Evolutionary conservation across 2,888 invertebrate genomes (phyloP).

Genomic region (Drosophila antonietae): DNA sequence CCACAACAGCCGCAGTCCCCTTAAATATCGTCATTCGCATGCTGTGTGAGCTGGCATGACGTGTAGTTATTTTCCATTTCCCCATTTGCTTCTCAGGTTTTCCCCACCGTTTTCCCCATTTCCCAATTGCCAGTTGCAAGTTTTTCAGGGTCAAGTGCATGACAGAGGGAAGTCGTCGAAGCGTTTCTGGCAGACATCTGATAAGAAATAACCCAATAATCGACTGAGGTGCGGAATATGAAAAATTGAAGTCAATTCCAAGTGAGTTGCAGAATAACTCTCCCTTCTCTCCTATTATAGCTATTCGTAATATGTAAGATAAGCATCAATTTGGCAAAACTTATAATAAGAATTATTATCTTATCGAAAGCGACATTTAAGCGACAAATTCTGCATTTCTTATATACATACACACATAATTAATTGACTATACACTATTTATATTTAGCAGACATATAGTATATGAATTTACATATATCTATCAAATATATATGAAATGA

Average conservation of each 20-base stretch:
- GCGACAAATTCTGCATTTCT: background rate
- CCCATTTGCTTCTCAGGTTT: constrained; percentile 23
- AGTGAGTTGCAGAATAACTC: background rate
- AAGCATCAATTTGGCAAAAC: background rate
- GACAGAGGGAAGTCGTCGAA: constrained; percentile 27
- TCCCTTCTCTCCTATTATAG: background rate
- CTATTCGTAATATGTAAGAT: background rate
- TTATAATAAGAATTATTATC: background rate
- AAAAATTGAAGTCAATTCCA: background rate
- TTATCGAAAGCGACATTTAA: background rate
- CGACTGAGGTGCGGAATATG: background rate
- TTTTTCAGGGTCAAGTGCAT: constrained; percentile 62
- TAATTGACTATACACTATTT: background rate
- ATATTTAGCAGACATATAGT: too few species aligned
- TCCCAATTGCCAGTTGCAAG: constrained; percentile 24
- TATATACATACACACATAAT: background rate
- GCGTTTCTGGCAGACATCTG: constrained; percentile 27
- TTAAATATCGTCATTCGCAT: constrained; percentile 40
- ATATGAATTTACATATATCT: too few species aligned
- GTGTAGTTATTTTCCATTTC: constrained; percentile 68
- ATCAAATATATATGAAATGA: too few species aligned
- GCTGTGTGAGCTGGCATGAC: constrained; percentile 65
- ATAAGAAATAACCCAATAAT: constrained; percentile 28
- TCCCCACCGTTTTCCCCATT: constrained; percentile 13
- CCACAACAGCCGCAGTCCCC: background rate